Evolutionary conservation across 1,140 invertebrate genomes (phyloP), one percentile per base, ranked within the genome.

Genomic region (Nasonia vitripennis): DNA sequence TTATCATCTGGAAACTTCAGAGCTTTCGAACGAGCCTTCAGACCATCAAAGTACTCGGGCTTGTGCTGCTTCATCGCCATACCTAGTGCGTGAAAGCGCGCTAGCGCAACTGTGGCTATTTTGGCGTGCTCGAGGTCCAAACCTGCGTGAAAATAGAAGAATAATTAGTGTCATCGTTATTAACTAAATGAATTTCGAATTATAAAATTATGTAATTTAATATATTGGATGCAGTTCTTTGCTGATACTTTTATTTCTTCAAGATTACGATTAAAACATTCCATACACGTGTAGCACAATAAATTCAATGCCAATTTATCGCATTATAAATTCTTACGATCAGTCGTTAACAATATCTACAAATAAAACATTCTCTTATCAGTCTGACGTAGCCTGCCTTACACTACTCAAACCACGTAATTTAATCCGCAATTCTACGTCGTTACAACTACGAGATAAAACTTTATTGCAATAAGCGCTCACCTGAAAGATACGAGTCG

Each of bases 31-130:
- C 86, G 86, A 1, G 37, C 37, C 27, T 91, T 92, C 0, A 94
- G 67, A 62, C 93, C 73, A 11, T 95, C 89, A 86, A 94, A 95
- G 0, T 91, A 88, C 12, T 94, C 89, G 0, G 94, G 94, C 68
- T 93, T 93, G 31, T 95, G 93, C 0, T 93, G 82, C 34, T 94
- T 94, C 75, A 94, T 89, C 0, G 94, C 95, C 20, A 95, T 94
- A 0, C 95, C 94, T 20, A 94, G 89, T 0, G 94, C 94, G 86
- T 95, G 95, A 87, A 94, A 95, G 84, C 91, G 91, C 0, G 94
- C 95, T 85, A 95, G 81, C 14, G 93, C 91, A 51, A 90, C 87
- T 2, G 95, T 81, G 2, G 94, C 93, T 1, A 94, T 79, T 77
- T 89, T 91, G 0, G 94, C 92, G 41, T 94, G 93, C 2, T 92